Conservation (phyloP, 2,113 vertebrate genomes). For the Ophiodon elongatus region DNA sequence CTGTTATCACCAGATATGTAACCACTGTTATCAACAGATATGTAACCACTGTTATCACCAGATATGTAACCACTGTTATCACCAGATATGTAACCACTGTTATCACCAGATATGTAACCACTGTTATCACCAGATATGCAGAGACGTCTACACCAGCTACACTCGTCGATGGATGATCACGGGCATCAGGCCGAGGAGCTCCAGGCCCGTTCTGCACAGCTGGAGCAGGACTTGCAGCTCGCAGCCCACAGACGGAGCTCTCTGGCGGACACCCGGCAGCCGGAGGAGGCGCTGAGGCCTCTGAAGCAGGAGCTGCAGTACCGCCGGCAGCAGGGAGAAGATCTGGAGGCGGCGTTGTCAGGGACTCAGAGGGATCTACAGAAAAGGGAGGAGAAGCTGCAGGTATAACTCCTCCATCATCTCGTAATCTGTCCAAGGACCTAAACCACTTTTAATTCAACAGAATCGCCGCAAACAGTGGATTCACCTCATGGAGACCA, state of each 20-base stretch:
- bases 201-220: constrained; percentile 72
- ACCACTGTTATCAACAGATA: no score
- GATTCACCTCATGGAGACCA: no score
- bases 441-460: no score
- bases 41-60: no score
- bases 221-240: constrained; percentile 85
- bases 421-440: no score
- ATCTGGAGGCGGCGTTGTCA: constrained; percentile 83
- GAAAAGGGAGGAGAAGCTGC: constrained; percentile 82
- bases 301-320: constrained; percentile 87
- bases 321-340: constrained; percentile 83
- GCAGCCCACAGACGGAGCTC: constrained; percentile 65
- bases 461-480: no score
- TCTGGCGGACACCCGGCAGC: background rate
- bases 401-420: no score
- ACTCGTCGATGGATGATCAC: constrained; percentile 84
- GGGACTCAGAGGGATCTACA: constrained; percentile 84
- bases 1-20: no score
- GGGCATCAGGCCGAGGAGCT: constrained; percentile 82
- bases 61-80: no score
- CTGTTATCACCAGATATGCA: constrained; percentile 84
- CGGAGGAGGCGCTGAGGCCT: constrained; percentile 80
- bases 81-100: no score
- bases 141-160: constrained; percentile 81
- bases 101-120: no score